Base-by-base conservation (phyloP, 2,888 invertebrate genomes). In the Pinctada fucata region DNA sequence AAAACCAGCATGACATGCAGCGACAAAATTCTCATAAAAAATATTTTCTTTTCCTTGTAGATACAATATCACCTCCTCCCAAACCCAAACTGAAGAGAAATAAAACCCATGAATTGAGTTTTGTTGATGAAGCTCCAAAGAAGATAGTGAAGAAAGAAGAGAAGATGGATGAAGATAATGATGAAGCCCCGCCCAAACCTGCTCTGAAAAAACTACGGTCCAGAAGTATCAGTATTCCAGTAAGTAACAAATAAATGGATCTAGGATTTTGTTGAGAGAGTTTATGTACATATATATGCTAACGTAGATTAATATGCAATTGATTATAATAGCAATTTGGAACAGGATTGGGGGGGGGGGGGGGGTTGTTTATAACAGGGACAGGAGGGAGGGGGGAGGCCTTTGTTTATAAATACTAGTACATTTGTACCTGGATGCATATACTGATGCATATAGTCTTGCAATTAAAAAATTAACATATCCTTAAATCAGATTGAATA, bases 71-170 rank as follows among this genome's bases (percentile, higher is more conserved):
- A 6, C 66, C 31, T 13, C 31, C 66, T 16, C n/a, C n/a, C n/a
- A 31, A 66, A 58, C 66, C 64, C 3, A 71, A 70, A 68, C 51
- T 86, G 69, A 81, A 78, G 67, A 84, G 84, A 52, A 80, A 82
- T n/a, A 85, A 85, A 75, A 84, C 85, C 45, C 87, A 86, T 76
- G 84, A 84, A 48, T 75, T 86, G n/a, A 86, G 86, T 72, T 75
- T 82, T 4, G 73, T 75, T 74, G 83, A 83, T 76, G 82, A 80
- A 49, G 81, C 83, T 31, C 67, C 73, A 68, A 16, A 74, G 3
- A 72, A 47, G 65, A 10, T 58, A 58, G 64, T 64, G 72, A 83
- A 78, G 74, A 79, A 4, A 48, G 47, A 6, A 50, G 72, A 1
- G 77, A 78, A 65, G 75, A 74, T 78, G 79, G 82, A 80, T 51